Evolutionary conservation across 2,888 invertebrate genomes (phyloP).

Genomic region (Operophtera brumata): DNA sequence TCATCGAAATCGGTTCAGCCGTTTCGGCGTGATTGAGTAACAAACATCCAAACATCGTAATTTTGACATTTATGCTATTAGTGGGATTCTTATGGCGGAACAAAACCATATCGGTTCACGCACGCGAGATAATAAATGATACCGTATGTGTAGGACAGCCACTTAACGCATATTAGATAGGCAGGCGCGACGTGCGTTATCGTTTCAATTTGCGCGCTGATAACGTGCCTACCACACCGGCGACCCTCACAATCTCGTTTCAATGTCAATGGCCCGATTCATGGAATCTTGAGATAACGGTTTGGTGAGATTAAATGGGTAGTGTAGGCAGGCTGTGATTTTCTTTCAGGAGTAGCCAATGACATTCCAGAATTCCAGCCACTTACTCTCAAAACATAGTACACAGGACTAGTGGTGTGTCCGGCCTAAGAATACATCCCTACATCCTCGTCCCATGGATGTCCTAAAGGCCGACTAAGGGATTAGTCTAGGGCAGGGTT

Average conservation of each 20-base stretch:
- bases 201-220: constrained; percentile 10
- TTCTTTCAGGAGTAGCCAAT: too few species aligned
- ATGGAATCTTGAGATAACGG: constrained; percentile 3
- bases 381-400: too few species aligned
- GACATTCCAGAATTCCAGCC: too few species aligned
- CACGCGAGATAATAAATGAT: constrained; percentile 13
- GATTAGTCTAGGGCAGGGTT: too few species aligned
- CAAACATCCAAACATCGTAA: too few species aligned
- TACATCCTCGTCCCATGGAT: too few species aligned
- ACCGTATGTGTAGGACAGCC: background rate
- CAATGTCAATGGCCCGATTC: background rate
- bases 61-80: background rate
- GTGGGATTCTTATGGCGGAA: background rate
- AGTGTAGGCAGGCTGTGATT: too few species aligned
- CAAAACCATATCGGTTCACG: constrained; percentile 7
- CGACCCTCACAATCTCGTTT: background rate
- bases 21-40: too few species aligned
- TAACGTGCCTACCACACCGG: constrained; percentile 2
- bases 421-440: too few species aligned
- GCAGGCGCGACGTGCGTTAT: background rate
- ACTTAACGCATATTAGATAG: constrained; percentile 5
- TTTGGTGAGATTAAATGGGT: background rate
- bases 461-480: too few species aligned
- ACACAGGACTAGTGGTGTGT: too few species aligned
- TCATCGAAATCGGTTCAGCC: too few species aligned